phyloP scores from a whole-genome alignment of 2,113 vertebrate species.

The Channa argus region DNA sequence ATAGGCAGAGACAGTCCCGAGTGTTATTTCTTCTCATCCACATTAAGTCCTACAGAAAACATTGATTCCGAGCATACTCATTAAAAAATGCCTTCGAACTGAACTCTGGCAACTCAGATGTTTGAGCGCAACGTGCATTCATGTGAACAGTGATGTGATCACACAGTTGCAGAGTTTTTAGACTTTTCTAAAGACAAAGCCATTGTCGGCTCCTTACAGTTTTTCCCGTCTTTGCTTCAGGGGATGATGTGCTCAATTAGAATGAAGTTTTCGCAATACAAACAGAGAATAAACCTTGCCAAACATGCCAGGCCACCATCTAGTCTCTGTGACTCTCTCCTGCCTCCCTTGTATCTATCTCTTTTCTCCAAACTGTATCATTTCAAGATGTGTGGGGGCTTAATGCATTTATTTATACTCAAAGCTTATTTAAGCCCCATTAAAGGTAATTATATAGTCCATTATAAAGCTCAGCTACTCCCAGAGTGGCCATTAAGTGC shows the following conservation, averaged over 20 bases:
- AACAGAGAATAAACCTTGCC: neutral
- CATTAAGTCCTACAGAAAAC: neutral
- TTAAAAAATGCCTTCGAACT: conserved; percentile 9
- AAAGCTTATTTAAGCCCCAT: conserved; percentile 80
- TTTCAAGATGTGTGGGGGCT: conserved; percentile 78
- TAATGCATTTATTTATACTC: conserved; percentile 79
- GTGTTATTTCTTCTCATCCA: neutral
- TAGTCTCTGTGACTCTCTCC: conserved; percentile 20
- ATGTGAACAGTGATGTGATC: conserved; percentile 1
- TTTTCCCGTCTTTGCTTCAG: too few species aligned
- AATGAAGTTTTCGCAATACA: neutral
- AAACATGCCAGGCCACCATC: conserved; percentile 13
- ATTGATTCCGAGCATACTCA: conserved; percentile 9
- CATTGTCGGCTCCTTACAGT: too few species aligned
- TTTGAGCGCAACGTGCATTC: conserved; percentile 14
- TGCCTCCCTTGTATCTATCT: conserved; percentile 17
- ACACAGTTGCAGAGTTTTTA: too few species aligned
- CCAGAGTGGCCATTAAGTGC: conserved; percentile 73
- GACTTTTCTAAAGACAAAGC: too few species aligned
- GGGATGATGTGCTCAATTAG: too few species aligned
- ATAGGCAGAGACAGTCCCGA: too few species aligned
- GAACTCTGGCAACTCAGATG: conserved; percentile 41
- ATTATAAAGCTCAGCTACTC: conserved; percentile 72
- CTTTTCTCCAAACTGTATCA: conserved; percentile 64
- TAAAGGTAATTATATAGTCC: conserved; percentile 78